A percentile compares a stretch with the other conserved stretches of the same genome.
Evolutionary conservation across 1,140 invertebrate genomes (phyloP).

Genomic region (Pomacea maculata): DNA sequence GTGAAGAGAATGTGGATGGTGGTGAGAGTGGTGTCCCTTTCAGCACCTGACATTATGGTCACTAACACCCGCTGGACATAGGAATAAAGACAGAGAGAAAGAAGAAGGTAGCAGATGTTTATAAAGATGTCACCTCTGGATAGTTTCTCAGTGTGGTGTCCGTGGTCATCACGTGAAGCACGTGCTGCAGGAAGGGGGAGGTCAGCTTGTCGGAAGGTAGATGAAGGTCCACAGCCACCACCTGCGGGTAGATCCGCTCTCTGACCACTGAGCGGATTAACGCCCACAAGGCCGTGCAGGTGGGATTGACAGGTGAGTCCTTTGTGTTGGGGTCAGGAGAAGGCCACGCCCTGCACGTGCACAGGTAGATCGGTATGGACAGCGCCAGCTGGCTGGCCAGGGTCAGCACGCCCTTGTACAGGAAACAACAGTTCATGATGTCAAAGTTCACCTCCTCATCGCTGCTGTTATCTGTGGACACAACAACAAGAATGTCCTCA

Average conservation of each 20-base stretch:
- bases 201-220: slow-evolving; percentile 1
- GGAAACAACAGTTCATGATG: slow-evolving; percentile 22
- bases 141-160: slow-evolving; percentile 7
- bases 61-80: too few species aligned
- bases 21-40: too few species aligned
- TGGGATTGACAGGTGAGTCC: background rate
- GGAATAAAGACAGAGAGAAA: too few species aligned
- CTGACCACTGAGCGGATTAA: slow-evolving; percentile 16
- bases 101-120: too few species aligned
- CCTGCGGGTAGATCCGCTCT: slow-evolving; percentile 28
- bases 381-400: slow-evolving; percentile 7
- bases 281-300: slow-evolving; percentile 20
- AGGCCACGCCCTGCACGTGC: slow-evolving; percentile 20
- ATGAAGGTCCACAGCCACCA: slow-evolving; percentile 19
- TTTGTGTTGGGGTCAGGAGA: background rate
- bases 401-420: slow-evolving; percentile 16
- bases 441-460: slow-evolving; percentile 6
- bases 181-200: background rate
- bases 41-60: too few species aligned
- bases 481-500: background rate
- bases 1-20: too few species aligned
- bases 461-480: background rate
- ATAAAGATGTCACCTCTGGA: slow-evolving; percentile 2
- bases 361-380: slow-evolving; percentile 16
- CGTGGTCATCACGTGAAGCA: background rate